phyloP scores from a whole-genome alignment of 1,140 invertebrate species.

The Papilio machaon region DNA sequence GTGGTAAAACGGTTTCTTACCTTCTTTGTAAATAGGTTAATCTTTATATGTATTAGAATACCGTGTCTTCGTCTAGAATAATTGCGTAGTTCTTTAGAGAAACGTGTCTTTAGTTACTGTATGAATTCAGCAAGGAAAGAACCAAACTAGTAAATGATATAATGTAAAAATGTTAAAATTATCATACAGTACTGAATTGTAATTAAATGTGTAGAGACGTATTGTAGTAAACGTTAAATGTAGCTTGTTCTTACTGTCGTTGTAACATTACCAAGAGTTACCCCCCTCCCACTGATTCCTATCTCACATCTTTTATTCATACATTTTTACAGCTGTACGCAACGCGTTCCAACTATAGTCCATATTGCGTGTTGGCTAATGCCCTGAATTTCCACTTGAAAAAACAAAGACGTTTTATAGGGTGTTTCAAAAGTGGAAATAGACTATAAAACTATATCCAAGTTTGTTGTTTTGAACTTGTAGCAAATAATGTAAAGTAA shows the following conservation, averaged over 20 bases:
- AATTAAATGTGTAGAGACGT: constrained; percentile 18
- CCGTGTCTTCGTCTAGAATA: constrained; percentile 38
- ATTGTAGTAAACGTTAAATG: constrained; percentile 5
- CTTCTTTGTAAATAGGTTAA: constrained; percentile 54
- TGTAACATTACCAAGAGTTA: not conserved
- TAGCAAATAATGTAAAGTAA: not conserved
- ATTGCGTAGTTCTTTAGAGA: not conserved
- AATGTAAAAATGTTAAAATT: constrained; percentile 13
- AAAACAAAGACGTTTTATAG: too few relatives aligned
- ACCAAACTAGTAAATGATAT: constrained; percentile 33
- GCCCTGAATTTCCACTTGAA: too few relatives aligned
- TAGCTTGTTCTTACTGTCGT: not conserved
- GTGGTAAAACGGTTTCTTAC: constrained; percentile 54
- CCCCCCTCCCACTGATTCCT: not conserved
- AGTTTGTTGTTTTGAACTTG: not conserved
- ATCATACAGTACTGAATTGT: not conserved
- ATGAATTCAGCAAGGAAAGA: constrained; percentile 32
- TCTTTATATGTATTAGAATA: constrained; percentile 47
- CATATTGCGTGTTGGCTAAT: too few relatives aligned
- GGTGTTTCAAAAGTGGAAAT: not conserved
- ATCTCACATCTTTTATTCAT: not conserved
- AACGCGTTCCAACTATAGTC: too few relatives aligned
- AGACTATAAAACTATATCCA: not conserved
- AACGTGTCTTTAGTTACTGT: not conserved
- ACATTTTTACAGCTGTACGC: not conserved